Evolutionary conservation across 2,797 vertebrate genomes (phyloP).

Genomic region (Typhlichthys subterraneus): DNA sequence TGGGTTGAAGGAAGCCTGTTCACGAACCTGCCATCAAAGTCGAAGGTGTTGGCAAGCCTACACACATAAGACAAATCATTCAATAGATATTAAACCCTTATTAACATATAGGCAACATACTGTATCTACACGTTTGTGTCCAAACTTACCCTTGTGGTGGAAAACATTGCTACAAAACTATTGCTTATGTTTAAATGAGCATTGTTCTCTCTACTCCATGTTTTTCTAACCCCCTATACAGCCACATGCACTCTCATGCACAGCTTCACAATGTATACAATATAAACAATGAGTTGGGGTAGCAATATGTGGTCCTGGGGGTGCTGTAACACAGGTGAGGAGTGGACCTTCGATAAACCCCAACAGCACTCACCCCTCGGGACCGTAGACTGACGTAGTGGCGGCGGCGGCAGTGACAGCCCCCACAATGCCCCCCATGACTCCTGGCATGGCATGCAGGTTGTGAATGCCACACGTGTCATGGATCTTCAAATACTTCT

Average conservation of each 20-base stretch:
- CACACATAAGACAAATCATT: not conserved
- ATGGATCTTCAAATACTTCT: slow-evolving; percentile 87
- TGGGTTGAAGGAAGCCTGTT: slow-evolving; percentile 69
- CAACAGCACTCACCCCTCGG: slow-evolving; percentile 76
- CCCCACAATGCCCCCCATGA: slow-evolving; percentile 93
- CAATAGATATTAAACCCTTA: not conserved
- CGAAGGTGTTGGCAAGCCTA: slow-evolving; percentile 83
- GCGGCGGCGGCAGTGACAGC: slow-evolving; percentile 89
- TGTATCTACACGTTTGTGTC: not conserved
- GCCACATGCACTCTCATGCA: too few species aligned
- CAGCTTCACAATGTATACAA: too few species aligned
- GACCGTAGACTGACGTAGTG: slow-evolving; percentile 75
- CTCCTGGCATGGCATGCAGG: slow-evolving; percentile 91
- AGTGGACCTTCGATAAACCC: not conserved
- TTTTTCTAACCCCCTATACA: too few species aligned
- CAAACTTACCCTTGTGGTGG: not conserved
- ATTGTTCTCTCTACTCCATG: too few species aligned
- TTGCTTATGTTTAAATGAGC: too few species aligned
- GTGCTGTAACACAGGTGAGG: too few species aligned
- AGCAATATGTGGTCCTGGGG: too few species aligned
- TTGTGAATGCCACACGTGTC: slow-evolving; percentile 97
- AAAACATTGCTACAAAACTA: not conserved
- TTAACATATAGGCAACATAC: not conserved
- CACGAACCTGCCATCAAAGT: slow-evolving; percentile 62
- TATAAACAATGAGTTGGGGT: too few species aligned